Conservation (phyloP, 23 tunicate genomes). For the Styela plicata region DNA sequence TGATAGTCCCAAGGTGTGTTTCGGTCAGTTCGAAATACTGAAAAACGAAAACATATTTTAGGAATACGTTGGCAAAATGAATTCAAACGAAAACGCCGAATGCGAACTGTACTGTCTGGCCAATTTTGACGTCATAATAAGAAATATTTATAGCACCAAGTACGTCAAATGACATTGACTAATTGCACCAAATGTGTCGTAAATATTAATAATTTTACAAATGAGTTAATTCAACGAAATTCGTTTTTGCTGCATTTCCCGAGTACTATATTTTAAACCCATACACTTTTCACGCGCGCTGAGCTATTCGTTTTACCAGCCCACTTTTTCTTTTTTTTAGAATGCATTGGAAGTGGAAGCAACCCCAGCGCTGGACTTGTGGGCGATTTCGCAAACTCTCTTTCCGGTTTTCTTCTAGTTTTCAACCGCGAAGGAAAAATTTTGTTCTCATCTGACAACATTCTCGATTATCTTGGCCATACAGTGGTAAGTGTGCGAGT, state of each 20-base stretch:
- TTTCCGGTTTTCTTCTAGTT: constrained; percentile 79
- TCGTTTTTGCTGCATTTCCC: too few relatives aligned
- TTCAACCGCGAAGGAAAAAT: constrained; percentile 94
- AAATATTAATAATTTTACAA: too few relatives aligned
- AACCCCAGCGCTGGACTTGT: constrained; percentile 62
- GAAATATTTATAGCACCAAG: too few relatives aligned
- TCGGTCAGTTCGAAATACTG: not conserved
- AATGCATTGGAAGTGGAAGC: constrained; percentile 72
- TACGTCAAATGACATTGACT: too few relatives aligned
- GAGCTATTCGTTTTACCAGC: too few relatives aligned
- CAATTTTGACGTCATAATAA: not conserved
- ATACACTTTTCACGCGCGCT: too few relatives aligned
- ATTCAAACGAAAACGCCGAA: not conserved
- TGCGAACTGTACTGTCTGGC: not conserved
- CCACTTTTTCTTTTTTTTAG: constrained; percentile 21
- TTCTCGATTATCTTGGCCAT: constrained; percentile 93
- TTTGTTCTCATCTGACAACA: constrained; percentile 84
- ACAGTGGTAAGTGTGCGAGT: constrained; percentile 74
- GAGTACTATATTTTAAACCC: too few relatives aligned
- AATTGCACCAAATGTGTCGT: too few relatives aligned
- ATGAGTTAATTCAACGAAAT: too few relatives aligned
- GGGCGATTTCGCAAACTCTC: constrained; percentile 78
- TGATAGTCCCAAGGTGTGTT: not conserved
- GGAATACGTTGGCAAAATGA: not conserved
- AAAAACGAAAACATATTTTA: not conserved